Base-by-base conservation (phyloP, 2,888 invertebrate genomes). In the Caenorhabditis parvicauda region DNA sequence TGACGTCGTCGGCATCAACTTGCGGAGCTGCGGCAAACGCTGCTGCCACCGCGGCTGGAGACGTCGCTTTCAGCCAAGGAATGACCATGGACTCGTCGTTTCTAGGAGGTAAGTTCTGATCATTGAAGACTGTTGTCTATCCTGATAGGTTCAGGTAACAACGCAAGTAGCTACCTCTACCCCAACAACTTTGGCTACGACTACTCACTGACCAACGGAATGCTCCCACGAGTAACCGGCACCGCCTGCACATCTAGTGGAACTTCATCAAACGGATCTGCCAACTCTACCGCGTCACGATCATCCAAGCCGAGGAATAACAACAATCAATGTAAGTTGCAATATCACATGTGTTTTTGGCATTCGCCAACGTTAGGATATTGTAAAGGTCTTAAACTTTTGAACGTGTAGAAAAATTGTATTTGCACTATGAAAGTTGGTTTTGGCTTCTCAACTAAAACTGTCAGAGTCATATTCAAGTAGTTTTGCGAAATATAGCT, bases 21-120 rank as follows among this genome's bases (percentile, higher is more conserved):
- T 45, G 12, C 24, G 46, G 27, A 19, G n/a, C n/a, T n/a, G n/a
- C n/a, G n/a, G n/a, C n/a, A n/a, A n/a, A n/a, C n/a, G n/a, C 55
- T 5, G 14, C 46, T 17, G 50, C 56, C 27, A 38, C 54, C 4
- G 27, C 38, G 21, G 51, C 47, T 12, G 58, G 52, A n/a, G 43
- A 46, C 35, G 49, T 50, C 4, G 48, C 49, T 29, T 44, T 54
- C 48, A 50, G 47, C 5, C 37, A 51, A 19, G 42, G 47, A 27
- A 55, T 42, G 48, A 53, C 64, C 5, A 67, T 67, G 67, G 57
- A 67, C 25, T 47, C 45, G 14, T 27, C 54, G n/a, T 57, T 67
- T 25, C 64, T 67, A 29, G 51, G 48, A 52, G 44, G 67, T 64
- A 24, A 43, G 49, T n/a, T n/a, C n/a, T n/a, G n/a, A n/a, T n/a